phyloP scores from a whole-genome alignment of 2,888 invertebrate species.

The Achlya flavicornis region DNA sequence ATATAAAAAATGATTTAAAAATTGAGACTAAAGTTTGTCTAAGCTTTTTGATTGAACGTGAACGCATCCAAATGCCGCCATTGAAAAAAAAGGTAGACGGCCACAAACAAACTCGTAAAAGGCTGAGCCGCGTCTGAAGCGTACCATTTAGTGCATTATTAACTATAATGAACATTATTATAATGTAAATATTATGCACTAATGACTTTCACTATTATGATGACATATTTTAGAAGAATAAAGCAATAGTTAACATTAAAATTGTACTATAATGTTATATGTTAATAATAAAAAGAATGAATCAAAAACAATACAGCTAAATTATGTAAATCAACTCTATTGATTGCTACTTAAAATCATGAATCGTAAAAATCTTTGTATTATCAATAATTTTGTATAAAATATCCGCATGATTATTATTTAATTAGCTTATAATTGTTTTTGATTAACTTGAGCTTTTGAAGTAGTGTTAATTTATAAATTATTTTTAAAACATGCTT shows the following conservation, averaged over 20 bases:
- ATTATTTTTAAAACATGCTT: neutral
- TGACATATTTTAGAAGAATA: neutral
- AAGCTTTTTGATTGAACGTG: constrained; percentile 37
- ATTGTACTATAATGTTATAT: neutral
- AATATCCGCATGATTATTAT: neutral
- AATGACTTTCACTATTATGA: constrained; percentile 4
- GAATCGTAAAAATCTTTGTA: neutral
- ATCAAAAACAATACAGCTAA: neutral
- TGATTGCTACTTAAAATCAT: neutral
- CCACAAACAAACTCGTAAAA: constrained; percentile 25
- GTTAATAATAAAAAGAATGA: neutral
- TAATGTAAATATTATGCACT: constrained; percentile 11
- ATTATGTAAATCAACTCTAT: neutral
- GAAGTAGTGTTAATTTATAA: neutral
- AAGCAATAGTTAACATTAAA: neutral
- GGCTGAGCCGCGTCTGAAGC: constrained; percentile 7
- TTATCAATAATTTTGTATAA: neutral
- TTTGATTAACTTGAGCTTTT: neutral
- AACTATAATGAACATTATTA: constrained; percentile 9
- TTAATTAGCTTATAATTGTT: neutral
- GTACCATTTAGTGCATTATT: constrained; percentile 8
- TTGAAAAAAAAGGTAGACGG: constrained; percentile 37
- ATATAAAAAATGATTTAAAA: constrained; percentile 8
- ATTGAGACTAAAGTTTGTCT: constrained; percentile 9
- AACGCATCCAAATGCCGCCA: constrained; percentile 44